phyloP scores from a whole-genome alignment of 92 coral and sea anemone species.

The Scolanthus callimorphus region DNA sequence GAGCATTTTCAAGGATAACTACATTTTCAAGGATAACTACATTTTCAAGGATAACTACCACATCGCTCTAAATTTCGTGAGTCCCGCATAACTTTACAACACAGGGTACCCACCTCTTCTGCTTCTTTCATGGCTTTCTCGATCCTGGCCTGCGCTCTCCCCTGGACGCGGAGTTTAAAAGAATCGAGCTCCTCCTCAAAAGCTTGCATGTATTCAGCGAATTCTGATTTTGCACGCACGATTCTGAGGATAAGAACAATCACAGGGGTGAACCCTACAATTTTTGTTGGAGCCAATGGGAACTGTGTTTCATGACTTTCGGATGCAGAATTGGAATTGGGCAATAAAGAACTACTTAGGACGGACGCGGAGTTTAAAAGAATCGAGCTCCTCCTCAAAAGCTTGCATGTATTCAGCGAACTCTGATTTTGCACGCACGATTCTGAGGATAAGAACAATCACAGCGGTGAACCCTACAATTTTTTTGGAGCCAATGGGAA shows the following conservation, averaged over 20 bases:
- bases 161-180: slow-evolving; percentile 76
- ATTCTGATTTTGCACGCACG: slow-evolving; percentile 82
- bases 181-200: slow-evolving; percentile 88
- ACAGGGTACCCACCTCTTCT: slow-evolving; percentile 63
- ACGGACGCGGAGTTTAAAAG: slow-evolving; percentile 84
- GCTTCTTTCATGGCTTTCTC: slow-evolving; percentile 87
- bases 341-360: too few species aligned
- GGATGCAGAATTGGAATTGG: too few species aligned
- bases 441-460: slow-evolving; percentile 42
- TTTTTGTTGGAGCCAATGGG: too few species aligned
- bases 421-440: slow-evolving; percentile 82
- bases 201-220: slow-evolving; percentile 85
- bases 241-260: slow-evolving; percentile 45
- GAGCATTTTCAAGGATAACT: too few species aligned
- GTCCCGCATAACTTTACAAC: too few species aligned
- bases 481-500: too few species aligned
- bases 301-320: slow-evolving; percentile 74
- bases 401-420: slow-evolving; percentile 90
- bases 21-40: too few species aligned
- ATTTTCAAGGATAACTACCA: too few species aligned
- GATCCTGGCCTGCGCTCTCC: slow-evolving; percentile 87
- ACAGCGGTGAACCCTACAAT: too few species aligned
- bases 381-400: slow-evolving; percentile 82
- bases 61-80: too few species aligned
- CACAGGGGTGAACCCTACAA: too few species aligned